Conservation (phyloP, 1,140 invertebrate genomes). For the Zaprionus lachaisei region DNA sequence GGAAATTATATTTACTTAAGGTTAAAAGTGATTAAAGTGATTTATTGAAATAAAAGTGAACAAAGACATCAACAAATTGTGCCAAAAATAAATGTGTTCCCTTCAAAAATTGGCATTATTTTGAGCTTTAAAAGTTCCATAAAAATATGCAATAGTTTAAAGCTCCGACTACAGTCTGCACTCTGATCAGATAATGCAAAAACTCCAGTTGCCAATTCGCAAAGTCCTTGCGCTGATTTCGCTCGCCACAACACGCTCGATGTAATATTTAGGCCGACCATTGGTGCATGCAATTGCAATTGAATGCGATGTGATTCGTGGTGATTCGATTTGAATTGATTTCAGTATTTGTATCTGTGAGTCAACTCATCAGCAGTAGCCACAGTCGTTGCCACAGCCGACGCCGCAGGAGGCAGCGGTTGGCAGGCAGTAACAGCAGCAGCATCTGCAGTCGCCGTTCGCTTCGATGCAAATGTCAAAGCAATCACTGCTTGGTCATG, state of each 20-base stretch:
- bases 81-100: too few relatives aligned
- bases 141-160: too few relatives aligned
- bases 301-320: constrained; percentile 30
- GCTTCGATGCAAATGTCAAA: constrained; percentile 67
- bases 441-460: constrained; percentile 14
- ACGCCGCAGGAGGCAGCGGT: not conserved
- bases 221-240: not conserved
- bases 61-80: too few relatives aligned
- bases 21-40: too few relatives aligned
- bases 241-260: constrained; percentile 5
- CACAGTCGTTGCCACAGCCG: constrained; percentile 14
- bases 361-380: constrained; percentile 29
- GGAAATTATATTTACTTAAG: too few relatives aligned
- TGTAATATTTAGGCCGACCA: not conserved
- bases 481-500: constrained; percentile 60
- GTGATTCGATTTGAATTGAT: constrained; percentile 32
- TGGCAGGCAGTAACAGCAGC: not conserved
- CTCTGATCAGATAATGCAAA: not conserved
- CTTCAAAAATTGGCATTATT: too few relatives aligned
- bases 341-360: constrained; percentile 15
- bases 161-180: not conserved
- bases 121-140: not conserved
- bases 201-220: not conserved
- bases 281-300: constrained; percentile 21
- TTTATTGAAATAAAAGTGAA: too few relatives aligned